Conservation (phyloP, 1,140 invertebrate genomes). For the Drosophila teissieri region DNA sequence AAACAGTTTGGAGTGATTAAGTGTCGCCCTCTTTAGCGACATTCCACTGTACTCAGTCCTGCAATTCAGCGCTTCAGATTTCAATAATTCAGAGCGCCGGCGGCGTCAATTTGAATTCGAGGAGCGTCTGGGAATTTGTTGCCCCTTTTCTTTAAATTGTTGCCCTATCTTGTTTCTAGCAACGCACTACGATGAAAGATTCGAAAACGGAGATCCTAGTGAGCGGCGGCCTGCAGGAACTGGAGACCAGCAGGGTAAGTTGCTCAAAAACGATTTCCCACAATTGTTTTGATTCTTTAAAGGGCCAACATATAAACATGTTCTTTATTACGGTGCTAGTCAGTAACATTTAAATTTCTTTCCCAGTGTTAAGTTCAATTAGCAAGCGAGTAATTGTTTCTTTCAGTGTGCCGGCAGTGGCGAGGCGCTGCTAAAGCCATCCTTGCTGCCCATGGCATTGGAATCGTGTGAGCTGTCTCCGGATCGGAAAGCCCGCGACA, state of each 20-base stretch:
- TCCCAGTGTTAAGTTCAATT: too few relatives aligned
- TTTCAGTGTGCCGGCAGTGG: constrained; percentile 19
- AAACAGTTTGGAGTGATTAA: too few relatives aligned
- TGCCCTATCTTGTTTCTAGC: constrained; percentile 1
- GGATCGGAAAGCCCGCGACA: constrained; percentile 85
- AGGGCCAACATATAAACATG: too few relatives aligned
- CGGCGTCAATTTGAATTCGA: constrained; percentile 30
- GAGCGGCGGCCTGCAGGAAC: constrained; percentile 7
- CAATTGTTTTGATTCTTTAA: neutral
- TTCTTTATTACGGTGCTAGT: too few relatives aligned
- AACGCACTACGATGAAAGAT: constrained; percentile 46
- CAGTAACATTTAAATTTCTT: too few relatives aligned
- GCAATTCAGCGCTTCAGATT: constrained; percentile 87
- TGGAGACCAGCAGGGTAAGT: constrained; percentile 33
- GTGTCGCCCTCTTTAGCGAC: neutral
- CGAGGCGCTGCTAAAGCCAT: constrained; percentile 27
- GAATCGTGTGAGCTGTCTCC: constrained; percentile 23
- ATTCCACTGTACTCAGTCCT: constrained; percentile 85
- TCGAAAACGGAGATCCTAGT: constrained; percentile 35
- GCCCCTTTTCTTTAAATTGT: constrained; percentile 5
- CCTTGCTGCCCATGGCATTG: constrained; percentile 17
- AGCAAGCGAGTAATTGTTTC: neutral
- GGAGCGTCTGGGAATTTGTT: constrained; percentile 28
- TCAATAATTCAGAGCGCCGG: constrained; percentile 85
- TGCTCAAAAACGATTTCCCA: too few relatives aligned